Conservation (phyloP, 2,797 vertebrate genomes). For the Hozukius guyotensis region DNA sequence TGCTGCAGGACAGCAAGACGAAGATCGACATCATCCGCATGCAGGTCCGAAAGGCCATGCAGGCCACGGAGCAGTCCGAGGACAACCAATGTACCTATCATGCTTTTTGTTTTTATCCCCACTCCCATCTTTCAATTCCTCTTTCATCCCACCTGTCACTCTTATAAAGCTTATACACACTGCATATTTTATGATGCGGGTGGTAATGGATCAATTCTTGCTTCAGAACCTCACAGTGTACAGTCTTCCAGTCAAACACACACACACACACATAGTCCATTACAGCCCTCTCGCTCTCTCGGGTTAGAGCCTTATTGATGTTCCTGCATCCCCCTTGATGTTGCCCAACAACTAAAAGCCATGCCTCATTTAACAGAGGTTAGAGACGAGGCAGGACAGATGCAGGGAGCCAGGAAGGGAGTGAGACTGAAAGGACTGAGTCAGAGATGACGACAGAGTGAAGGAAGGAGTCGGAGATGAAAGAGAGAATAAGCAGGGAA, state of each 20-base stretch:
- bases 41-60: slow-evolving; percentile 87
- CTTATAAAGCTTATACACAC: slow-evolving; percentile 44
- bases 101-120: slow-evolving; percentile 11
- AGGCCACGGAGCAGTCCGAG: slow-evolving; percentile 85
- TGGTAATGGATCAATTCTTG: slow-evolving; percentile 67
- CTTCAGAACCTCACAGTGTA: slow-evolving; percentile 63
- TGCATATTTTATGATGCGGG: slow-evolving; percentile 73
- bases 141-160: slow-evolving; percentile 68
- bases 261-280: slow-evolving; percentile 50
- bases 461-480: slow-evolving; percentile 40
- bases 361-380: slow-evolving; percentile 66
- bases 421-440: slow-evolving; percentile 49
- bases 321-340: slow-evolving; percentile 74
- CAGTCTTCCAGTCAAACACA: slow-evolving; percentile 33
- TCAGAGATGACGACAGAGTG: slow-evolving; percentile 50
- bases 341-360: slow-evolving; percentile 77
- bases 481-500: slow-evolving; percentile 22
- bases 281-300: slow-evolving; percentile 51
- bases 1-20: slow-evolving; percentile 93
- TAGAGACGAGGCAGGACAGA: slow-evolving; percentile 58
- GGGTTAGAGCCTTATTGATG: slow-evolving; percentile 75
- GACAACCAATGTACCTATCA: slow-evolving; percentile 73
- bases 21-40: slow-evolving; percentile 93
- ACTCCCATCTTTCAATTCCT: slow-evolving; percentile 20
- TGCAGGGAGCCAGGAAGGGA: slow-evolving; percentile 49